A percentile compares a stretch with the other conserved stretches of the same genome.
phyloP scores from a whole-genome alignment of 2,797 vertebrate genomes.

The Chaetodon trifasciatus region DNA sequence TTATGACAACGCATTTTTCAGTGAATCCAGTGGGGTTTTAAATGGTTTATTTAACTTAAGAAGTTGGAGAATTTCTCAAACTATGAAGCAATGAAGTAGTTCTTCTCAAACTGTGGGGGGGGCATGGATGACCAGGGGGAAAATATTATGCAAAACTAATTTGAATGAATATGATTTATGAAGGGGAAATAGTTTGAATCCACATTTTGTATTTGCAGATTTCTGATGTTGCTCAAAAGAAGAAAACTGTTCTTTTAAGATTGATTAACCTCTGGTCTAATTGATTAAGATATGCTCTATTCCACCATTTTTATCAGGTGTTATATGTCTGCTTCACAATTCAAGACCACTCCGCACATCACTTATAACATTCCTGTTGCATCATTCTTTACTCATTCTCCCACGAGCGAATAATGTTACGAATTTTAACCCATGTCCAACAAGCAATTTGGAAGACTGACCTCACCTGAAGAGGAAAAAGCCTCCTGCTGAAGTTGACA shows the following conservation, averaged over 20 bases:
- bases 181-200: too few relatives aligned
- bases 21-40: not conserved
- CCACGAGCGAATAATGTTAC: conserved; percentile 1
- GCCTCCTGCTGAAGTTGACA: conserved; percentile 26
- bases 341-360: not conserved
- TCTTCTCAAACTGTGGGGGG: too few relatives aligned
- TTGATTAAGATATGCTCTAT: not conserved
- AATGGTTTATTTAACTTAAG: not conserved
- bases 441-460: conserved; percentile 21
- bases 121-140: too few relatives aligned
- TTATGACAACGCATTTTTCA: not conserved
- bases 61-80: too few relatives aligned
- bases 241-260: not conserved
- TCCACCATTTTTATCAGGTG: not conserved
- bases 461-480: conserved; percentile 3
- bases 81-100: too few relatives aligned
- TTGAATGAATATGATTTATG: too few relatives aligned
- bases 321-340: not conserved
- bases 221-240: not conserved
- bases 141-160: too few relatives aligned
- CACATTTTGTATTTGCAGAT: not conserved
- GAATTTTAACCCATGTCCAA: conserved; percentile 17
- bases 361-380: conserved; percentile 11
- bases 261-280: too few relatives aligned
- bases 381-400: conserved; percentile 26